These are phyloP conservation scores for Sussaba pulchella DNA, from an alignment of 2,888 invertebrate species.

Conservation along the genomic window DNA sequence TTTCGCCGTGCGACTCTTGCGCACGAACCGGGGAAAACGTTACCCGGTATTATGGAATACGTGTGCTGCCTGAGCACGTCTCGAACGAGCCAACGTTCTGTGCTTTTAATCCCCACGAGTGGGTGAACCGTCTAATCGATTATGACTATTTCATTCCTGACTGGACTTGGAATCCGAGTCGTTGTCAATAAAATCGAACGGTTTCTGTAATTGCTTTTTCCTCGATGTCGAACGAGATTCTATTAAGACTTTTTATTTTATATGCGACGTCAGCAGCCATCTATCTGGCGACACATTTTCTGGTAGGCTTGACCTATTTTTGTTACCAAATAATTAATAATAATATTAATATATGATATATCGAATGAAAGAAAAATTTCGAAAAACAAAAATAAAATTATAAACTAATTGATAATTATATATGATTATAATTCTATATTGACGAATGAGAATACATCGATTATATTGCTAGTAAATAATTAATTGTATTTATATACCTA, in stretches of 20 bases:
- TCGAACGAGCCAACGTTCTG: slow-evolving; percentile 38
- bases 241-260: too few species aligned
- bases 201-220: background rate
- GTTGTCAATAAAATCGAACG: background rate
- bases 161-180: slow-evolving; percentile 13
- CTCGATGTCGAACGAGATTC: background rate
- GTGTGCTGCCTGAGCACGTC: slow-evolving; percentile 37
- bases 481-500: too few species aligned
- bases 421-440: too few species aligned
- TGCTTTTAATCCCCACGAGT: slow-evolving; percentile 36
- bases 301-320: too few species aligned
- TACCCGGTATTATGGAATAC: slow-evolving; percentile 13
- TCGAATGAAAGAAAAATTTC: too few species aligned
- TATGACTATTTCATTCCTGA: slow-evolving; percentile 53
- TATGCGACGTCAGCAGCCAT: background rate
- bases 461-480: too few species aligned
- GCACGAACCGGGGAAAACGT: slow-evolving; percentile 14
- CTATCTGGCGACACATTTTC: too few species aligned
- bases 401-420: too few species aligned
- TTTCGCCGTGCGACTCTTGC: slow-evolving; percentile 40
- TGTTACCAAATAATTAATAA: too few species aligned
- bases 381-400: too few species aligned
- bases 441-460: too few species aligned
- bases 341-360: too few species aligned
- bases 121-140: slow-evolving; percentile 30